phyloP scores from a whole-genome alignment of 2,797 vertebrate species.

The Silurus aristotelis region DNA sequence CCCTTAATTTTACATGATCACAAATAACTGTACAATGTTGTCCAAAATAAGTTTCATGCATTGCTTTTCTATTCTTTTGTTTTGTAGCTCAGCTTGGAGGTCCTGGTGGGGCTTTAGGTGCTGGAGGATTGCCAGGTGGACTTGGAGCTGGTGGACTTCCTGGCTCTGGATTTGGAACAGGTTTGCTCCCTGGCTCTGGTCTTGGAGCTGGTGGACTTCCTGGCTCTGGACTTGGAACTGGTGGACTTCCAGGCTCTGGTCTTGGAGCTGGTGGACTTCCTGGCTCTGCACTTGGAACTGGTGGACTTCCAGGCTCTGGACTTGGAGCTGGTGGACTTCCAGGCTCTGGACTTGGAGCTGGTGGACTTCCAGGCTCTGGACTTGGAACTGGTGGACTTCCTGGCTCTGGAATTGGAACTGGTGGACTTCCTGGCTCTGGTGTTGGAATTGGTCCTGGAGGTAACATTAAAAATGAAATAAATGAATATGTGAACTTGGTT shows the following conservation, averaged over 20 bases:
- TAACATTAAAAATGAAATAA: conserved; percentile 10
- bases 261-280: conserved; percentile 21
- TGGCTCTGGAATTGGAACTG: conserved; percentile 27
- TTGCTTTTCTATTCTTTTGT: not conserved
- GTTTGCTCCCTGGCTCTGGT: conserved; percentile 55
- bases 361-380: conserved; percentile 32
- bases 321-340: conserved; percentile 20
- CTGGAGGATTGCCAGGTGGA: conserved; percentile 58
- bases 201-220: conserved; percentile 51
- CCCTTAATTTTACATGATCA: not conserved
- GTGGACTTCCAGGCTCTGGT: conserved; percentile 27
- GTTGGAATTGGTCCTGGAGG: conserved; percentile 47
- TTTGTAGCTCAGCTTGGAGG: conserved; percentile 61
- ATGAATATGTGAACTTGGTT: too few relatives aligned
- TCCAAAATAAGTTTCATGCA: not conserved
- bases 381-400: conserved; percentile 24
- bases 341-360: conserved; percentile 19
- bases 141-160: conserved; percentile 34
- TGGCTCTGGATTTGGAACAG: conserved; percentile 2
- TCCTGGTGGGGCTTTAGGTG: conserved; percentile 53
- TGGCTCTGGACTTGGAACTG: not conserved
- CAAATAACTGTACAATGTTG: not conserved
- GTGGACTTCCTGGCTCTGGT: conserved; percentile 25
- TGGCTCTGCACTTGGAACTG: conserved; percentile 29
- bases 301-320: conserved; percentile 34